A percentile compares a stretch with the other conserved stretches of the same genome.
phyloP scores from a whole-genome alignment of 2,113 vertebrate genomes.

The Eulemur rufifrons region DNA sequence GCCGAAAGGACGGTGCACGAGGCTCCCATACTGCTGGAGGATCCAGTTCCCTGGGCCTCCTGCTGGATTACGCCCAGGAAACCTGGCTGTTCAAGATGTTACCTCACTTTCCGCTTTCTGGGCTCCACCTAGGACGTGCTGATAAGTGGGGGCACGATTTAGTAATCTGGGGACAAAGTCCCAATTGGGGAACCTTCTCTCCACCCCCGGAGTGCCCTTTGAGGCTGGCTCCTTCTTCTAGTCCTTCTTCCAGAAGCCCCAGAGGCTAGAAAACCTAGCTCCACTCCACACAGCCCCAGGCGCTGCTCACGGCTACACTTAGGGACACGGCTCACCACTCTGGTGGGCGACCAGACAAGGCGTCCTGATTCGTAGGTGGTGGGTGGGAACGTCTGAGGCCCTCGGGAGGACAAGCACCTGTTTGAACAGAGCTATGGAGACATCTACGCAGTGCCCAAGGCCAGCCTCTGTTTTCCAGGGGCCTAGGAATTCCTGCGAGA shows the following conservation, averaged over 20 bases:
- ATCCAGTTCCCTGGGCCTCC: not conserved
- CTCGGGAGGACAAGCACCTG: too few relatives aligned
- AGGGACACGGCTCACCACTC: not conserved
- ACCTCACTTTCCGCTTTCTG: not conserved
- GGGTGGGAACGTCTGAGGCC: not conserved
- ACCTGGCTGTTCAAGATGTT: not conserved
- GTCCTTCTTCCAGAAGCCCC: not conserved
- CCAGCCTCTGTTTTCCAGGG: not conserved
- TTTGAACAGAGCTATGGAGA: not conserved
- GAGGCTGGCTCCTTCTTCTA: not conserved
- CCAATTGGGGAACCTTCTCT: not conserved
- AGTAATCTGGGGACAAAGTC: slow-evolving; percentile 4
- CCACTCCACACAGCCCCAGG: too few relatives aligned
- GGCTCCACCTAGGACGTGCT: not conserved
- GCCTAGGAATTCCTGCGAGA: not conserved
- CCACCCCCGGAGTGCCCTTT: not conserved
- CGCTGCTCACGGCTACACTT: accelerated
- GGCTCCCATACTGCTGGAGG: not conserved
- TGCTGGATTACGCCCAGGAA: not conserved
- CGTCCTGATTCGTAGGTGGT: not conserved
- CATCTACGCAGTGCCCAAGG: not conserved
- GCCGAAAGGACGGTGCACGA: accelerated
- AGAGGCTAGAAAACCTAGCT: not conserved
- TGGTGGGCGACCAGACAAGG: not conserved
- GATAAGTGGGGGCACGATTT: not conserved